Evolutionary conservation across 2,113 vertebrate genomes (phyloP), one percentile per base, ranked within the genome.

Genomic region (Sander lucioperca): DNA sequence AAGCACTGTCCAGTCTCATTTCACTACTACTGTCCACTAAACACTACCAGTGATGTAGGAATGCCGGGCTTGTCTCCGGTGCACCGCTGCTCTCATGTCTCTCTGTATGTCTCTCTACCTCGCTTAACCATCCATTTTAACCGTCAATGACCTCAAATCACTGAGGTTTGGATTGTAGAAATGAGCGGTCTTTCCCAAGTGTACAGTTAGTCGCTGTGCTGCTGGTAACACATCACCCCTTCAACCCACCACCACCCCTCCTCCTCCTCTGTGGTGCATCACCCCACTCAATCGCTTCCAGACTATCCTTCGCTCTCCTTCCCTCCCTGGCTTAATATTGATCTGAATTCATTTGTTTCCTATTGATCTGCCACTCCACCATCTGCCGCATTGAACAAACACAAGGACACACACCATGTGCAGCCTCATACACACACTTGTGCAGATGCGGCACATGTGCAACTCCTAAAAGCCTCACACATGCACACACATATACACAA

Each of bases 301-400:
- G 77, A 87, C 90, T 89, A 86, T 91, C 84, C 87, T 86, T 83
- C 90, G 88, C 89, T 90, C 90, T 90, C 86, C 89, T 93, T 88
- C 90, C 84, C 89, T 93, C 87, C 58, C 85, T 74, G 81, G 88
- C 89, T 92, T 87, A 70, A 83, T 93, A 94, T 95, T 91, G 94
- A 94, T 94, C 93, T 81, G 90, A 94, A 95, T 95, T 94, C 82
- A 94, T 95, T 95, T 94, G 93, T 94, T 94, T 92, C 85, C 80
- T 93, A 95, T 95, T 88, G 95, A 95, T 95, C 93, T 72, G 79
- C 89, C 89, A 89, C 92, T 93, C 93, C 93, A 88, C 92, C 86
- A 93, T 94, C 84, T 95, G 94, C 94, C 89, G 94, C 95, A 95
- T 92, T 90, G 93, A 93, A 82, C 94, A 94, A 93, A 93, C 92